Evolutionary conservation across 1,140 invertebrate species (phyloP), one percentile per base, ranked within the genome.

Genomic region (Drosophila triauraria): DNA sequence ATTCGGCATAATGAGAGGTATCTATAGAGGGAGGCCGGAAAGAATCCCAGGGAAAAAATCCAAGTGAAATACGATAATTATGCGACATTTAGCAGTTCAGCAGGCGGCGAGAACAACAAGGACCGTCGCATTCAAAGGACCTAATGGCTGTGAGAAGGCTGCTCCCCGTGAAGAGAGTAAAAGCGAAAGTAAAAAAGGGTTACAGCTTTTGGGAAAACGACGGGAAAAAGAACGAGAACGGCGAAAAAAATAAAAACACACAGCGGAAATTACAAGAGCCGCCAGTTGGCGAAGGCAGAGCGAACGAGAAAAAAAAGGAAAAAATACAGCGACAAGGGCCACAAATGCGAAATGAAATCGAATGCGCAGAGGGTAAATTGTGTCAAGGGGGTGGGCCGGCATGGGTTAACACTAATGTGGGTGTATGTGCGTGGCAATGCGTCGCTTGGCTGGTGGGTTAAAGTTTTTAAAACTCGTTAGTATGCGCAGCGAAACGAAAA

Each of bases 81-180:
- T 88, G 84, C 84, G 75, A 88, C 85, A 88, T 88, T 88, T 90
- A 74, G 85, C 84, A 87, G 83, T 84, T 90, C 84, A 90, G 85
- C 85, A 87, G 75, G 83, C 70, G 74, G 58, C 75, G 57, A 64
- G 35, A 62, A 35, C 42, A 61, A 50, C 74, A 63, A 54, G 47
- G 53, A 53, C 44, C 75, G 44, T 68, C 64, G 53, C 80, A 76
- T 65, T 76, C 71, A 71, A 83, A 69, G 80, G 80, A 69, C 72
- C 74, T 87, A 87, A 87, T 87, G 84, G 72, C 81, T 76, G 60
- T 40, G 56, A 44, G 62, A 51, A 82, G 75, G 53, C 69, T 50
- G 69, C 67, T 72, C 38, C 51, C 50, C 69, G 20, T 27, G 51
- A 1, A 32, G 43, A 30, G 59, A 69, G 43, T 53, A 54, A 87